These are phyloP conservation scores for Periophthalmus modestus DNA, from an alignment of 2,113 vertebrate genomes.

Conservation along the genomic window DNA sequence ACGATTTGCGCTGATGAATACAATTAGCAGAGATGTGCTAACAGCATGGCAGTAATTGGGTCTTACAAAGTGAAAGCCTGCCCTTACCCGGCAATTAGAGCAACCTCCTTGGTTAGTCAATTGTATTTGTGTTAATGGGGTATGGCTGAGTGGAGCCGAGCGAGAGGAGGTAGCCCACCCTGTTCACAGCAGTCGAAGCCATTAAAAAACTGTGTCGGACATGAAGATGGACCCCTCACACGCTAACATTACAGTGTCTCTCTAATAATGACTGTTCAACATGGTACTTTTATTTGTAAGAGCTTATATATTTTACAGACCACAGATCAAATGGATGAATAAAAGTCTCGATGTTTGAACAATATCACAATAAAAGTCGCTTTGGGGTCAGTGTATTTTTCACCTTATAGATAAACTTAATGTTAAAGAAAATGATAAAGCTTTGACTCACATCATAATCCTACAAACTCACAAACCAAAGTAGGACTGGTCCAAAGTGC, in stretches of 20 bases:
- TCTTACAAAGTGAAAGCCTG: slow-evolving; percentile 65
- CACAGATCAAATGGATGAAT: background rate
- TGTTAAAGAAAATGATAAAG: too few relatives aligned
- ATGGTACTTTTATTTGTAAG: background rate
- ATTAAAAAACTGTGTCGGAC: background rate
- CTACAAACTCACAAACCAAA: too few relatives aligned
- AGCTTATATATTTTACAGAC: background rate
- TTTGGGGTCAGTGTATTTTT: too few relatives aligned
- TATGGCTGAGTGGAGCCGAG: slow-evolving; percentile 56
- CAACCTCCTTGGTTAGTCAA: slow-evolving; percentile 67
- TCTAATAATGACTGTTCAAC: background rate
- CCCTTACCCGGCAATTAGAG: slow-evolving; percentile 69
- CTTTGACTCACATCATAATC: too few relatives aligned
- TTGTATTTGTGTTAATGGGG: slow-evolving; percentile 66
- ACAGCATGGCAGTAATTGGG: slow-evolving; percentile 70
- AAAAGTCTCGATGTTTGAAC: background rate
- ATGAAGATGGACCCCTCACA: background rate
- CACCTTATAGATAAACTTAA: too few relatives aligned
- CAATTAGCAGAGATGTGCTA: slow-evolving; percentile 77
- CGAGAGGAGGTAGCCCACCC: slow-evolving; percentile 21
- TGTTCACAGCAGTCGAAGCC: slow-evolving; percentile 13
- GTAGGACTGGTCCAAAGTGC: too few relatives aligned
- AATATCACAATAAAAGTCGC: too few relatives aligned
- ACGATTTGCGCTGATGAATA: slow-evolving; percentile 74
- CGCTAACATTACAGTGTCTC: background rate